phyloP scores from a whole-genome alignment of 2,797 vertebrate genomes.

The Okamejei kenojei region DNA sequence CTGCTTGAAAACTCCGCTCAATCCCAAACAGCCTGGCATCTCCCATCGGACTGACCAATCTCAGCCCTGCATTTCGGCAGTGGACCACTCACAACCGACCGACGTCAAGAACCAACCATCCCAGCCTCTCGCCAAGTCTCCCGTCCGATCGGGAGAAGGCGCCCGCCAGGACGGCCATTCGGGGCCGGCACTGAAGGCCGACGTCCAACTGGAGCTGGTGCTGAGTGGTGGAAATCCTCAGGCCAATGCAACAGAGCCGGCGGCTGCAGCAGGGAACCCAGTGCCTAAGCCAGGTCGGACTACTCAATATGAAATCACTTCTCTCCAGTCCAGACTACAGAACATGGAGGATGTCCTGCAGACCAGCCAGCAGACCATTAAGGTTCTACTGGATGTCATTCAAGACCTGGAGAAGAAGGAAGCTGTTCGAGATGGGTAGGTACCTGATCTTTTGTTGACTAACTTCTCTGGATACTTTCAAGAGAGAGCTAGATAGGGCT shows the following conservation, averaged over 20 bases:
- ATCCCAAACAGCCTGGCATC: slow-evolving; percentile 25
- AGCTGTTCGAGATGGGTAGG: slow-evolving; percentile 77
- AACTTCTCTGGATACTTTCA: no score
- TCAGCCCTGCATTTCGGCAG: neutral
- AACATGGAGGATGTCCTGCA: slow-evolving; percentile 78
- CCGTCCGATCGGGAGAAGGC: slow-evolving; percentile 44
- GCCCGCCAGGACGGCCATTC: slow-evolving; percentile 55
- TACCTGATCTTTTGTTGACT: neutral
- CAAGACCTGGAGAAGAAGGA: slow-evolving; percentile 85
- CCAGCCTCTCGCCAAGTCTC: neutral
- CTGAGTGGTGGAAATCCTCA: slow-evolving; percentile 61
- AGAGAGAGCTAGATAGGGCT: no score
- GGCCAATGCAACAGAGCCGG: slow-evolving; percentile 41
- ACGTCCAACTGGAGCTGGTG: slow-evolving; percentile 70
- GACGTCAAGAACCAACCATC: slow-evolving; percentile 43
- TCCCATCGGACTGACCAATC: slow-evolving; percentile 14
- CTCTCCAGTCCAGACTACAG: slow-evolving; percentile 70
- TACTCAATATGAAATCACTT: slow-evolving; percentile 58
- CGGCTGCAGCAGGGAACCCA: neutral
- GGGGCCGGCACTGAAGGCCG: slow-evolving; percentile 62
- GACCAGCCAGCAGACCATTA: slow-evolving; percentile 81
- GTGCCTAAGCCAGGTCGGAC: slow-evolving; percentile 52
- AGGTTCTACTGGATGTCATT: slow-evolving; percentile 78
- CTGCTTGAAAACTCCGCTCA: slow-evolving; percentile 33
- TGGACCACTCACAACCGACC: neutral